Conservation (phyloP, 2,797 vertebrate genomes). For the Hirundo rustica region DNA sequence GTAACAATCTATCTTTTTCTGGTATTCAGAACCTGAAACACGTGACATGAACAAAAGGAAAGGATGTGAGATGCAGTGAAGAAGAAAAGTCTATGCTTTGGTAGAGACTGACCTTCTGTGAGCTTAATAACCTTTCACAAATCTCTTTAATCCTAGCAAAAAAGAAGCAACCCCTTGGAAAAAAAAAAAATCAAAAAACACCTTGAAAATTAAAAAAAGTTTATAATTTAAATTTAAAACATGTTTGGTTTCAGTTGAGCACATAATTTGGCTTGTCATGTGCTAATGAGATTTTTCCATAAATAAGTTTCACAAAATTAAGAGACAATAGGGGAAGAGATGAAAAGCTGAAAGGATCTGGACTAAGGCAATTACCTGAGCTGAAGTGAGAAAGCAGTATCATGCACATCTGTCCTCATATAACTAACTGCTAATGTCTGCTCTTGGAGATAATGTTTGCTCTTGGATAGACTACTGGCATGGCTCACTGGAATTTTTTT, state of each 20-base stretch:
- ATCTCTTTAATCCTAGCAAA: not conserved
- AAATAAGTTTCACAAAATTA: not conserved
- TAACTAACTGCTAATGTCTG: not conserved
- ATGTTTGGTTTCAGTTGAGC: not conserved
- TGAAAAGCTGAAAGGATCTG: not conserved
- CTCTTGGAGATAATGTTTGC: no score
- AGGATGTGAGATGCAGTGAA: not conserved
- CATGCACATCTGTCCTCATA: not conserved
- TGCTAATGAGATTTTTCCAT: not conserved
- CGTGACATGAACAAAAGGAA: not conserved
- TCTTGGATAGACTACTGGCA: not conserved
- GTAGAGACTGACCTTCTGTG: not conserved
- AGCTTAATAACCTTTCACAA: not conserved
- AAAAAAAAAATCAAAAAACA: not conserved
- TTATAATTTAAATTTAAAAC: not conserved
- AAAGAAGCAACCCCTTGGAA: not conserved
- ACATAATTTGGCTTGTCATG: not conserved
- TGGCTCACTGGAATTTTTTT: not conserved
- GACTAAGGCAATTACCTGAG: not conserved
- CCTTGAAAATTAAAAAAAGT: not conserved
- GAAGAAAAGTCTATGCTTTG: not conserved
- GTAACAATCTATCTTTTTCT: not conserved
- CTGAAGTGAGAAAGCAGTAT: not conserved
- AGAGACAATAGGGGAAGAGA: not conserved
- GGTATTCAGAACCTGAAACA: not conserved